Evolutionary conservation across 1,140 invertebrate genomes (phyloP), one percentile per base, ranked within the genome.

Genomic region (Pentalonia nigronervosa): DNA sequence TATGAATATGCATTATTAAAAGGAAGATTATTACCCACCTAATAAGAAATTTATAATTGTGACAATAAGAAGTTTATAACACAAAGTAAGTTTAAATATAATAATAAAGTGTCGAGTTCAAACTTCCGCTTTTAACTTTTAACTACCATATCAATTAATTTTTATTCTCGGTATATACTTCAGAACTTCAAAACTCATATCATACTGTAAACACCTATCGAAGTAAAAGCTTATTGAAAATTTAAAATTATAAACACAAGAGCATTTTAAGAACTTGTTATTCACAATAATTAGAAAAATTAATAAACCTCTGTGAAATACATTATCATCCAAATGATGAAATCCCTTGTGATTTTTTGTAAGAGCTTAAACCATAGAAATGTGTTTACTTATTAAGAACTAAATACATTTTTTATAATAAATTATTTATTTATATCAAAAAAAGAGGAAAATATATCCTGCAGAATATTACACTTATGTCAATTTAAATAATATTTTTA

Each of bases 41-140:
- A 11, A 50, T 88, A n/a, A 50, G 7, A 30, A 17, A 48, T 48
- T 21, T 88, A 50, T 88, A n/a, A 14, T 34, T 34, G 17, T 88
- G 30, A 34, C 86, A 88, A 48, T 88, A 88, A n/a, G 30, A 88
- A 41, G 36, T 88, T 88, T 34, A 88, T 48, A 88, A 88, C n/a
- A 88, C n/a, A 48, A 88, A 48, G 30, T 48, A 48, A 88, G 86
- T 88, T 88, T 47, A 87, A 87, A 88, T 48, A 20, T 41, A n/a
- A n/a, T 30, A 14, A 88, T 48, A 11, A n/a, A 48, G 47, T 50
- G 47, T 88, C 30, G 36, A 88, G 86, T 88, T 88, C 47, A 88
- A 87, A 88, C 30, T 88, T 88, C 84, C 17, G 20, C n/a, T 14
- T 88, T 88, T 21, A 88, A 88, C 86, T 88, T 88, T 88, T 88